A percentile compares a stretch with the other conserved stretches of the same genome.
Conservation (phyloP, 2,888 invertebrate genomes). For the Eupithecia tripunctaria region DNA sequence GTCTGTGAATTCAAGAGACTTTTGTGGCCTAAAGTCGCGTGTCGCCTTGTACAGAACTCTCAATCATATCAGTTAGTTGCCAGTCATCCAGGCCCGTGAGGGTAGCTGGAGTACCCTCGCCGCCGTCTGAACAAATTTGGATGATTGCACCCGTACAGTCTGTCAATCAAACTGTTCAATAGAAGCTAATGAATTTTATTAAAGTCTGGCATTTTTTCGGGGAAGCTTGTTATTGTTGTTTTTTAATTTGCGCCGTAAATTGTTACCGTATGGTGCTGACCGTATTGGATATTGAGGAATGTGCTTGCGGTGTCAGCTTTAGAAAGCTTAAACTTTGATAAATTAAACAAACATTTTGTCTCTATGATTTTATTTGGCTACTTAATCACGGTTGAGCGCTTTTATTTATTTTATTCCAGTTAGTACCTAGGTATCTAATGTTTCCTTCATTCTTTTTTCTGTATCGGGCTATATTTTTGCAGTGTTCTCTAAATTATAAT, state of each 20-base stretch:
- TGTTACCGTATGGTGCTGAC: slow-evolving; percentile 29
- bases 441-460: not conserved
- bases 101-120: slow-evolving; percentile 56
- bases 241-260: slow-evolving; percentile 40
- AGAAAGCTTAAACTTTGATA: not conserved
- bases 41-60: slow-evolving; percentile 12
- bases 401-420: not conserved
- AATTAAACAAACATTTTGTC: not conserved
- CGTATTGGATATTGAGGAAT: slow-evolving; percentile 6
- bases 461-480: not conserved
- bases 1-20: not conserved
- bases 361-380: not conserved
- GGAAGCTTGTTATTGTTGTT: slow-evolving; percentile 38
- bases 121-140: slow-evolving; percentile 70
- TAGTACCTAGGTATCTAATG: not conserved
- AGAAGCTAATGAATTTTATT: slow-evolving; percentile 61
- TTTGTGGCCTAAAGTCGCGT: not conserved
- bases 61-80: slow-evolving; percentile 28
- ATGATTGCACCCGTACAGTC: slow-evolving; percentile 61
- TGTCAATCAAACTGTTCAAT: slow-evolving; percentile 61
- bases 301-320: slow-evolving; percentile 6
- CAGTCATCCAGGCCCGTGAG: slow-evolving; percentile 55
- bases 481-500: not conserved
- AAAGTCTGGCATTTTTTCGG: slow-evolving; percentile 54
- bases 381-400: not conserved